These are phyloP conservation scores for Dendroctonus ponderosae DNA, from an alignment of 1,140 invertebrate species.

Conservation along the genomic window DNA sequence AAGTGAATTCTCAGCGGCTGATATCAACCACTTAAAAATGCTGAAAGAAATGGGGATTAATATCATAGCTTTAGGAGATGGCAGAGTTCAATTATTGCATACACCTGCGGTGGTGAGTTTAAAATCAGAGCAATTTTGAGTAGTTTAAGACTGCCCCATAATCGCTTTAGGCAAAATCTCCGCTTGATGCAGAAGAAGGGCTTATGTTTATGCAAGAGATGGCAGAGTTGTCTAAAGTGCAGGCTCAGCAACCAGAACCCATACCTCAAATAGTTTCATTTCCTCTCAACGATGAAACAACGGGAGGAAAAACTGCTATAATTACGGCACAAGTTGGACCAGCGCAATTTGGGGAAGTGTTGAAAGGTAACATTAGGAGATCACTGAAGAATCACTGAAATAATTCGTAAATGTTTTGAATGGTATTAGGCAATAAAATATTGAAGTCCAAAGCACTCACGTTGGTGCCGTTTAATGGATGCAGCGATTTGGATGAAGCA, in stretches of 20 bases:
- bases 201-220: slow-evolving; percentile 96
- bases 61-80: slow-evolving; percentile 83
- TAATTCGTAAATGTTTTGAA: neutral
- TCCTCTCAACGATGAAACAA: slow-evolving; percentile 46
- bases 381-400: neutral
- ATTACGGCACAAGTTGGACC: slow-evolving; percentile 75
- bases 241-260: slow-evolving; percentile 61
- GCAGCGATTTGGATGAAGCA: slow-evolving; percentile 63
- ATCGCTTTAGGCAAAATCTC: slow-evolving; percentile 70
- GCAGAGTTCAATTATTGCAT: slow-evolving; percentile 87
- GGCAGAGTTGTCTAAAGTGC: slow-evolving; percentile 82
- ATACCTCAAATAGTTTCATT: slow-evolving; percentile 61
- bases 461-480: slow-evolving; percentile 69
- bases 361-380: slow-evolving; percentile 49
- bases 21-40: slow-evolving; percentile 85
- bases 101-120: slow-evolving; percentile 73
- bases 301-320: slow-evolving; percentile 42
- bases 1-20: slow-evolving; percentile 77
- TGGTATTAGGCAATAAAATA: slow-evolving; percentile 53
- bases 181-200: slow-evolving; percentile 87
- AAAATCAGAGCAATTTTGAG: neutral
- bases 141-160: neutral
- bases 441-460: slow-evolving; percentile 63
- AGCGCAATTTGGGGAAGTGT: slow-evolving; percentile 85
- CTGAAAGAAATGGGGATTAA: slow-evolving; percentile 93